phyloP scores from a whole-genome alignment of 2,797 vertebrate species.

The Tenualosa thibaudeaui region DNA sequence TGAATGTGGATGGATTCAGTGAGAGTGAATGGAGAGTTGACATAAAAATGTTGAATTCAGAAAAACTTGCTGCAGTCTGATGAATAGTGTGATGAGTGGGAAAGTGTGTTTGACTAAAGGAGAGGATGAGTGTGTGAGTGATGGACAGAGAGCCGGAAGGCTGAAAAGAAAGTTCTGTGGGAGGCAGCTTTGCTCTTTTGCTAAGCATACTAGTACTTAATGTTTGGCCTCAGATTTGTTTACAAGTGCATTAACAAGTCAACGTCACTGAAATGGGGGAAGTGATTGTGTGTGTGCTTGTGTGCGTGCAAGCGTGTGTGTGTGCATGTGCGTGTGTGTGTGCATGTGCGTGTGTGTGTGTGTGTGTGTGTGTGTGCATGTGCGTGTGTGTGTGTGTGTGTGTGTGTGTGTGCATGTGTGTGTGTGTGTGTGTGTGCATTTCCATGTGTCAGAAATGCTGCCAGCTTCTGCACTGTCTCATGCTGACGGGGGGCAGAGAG shows the following conservation, averaged over 20 bases:
- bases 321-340: no score
- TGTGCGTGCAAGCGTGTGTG: background rate
- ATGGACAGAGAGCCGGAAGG: background rate
- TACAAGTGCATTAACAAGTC: slow-evolving; percentile 24
- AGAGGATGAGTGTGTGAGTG: background rate
- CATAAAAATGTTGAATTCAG: background rate
- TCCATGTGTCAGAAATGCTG: background rate
- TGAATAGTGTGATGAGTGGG: no score
- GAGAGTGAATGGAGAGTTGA: background rate
- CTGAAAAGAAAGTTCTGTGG: background rate
- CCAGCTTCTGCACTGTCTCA: slow-evolving; percentile 5
- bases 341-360: background rate
- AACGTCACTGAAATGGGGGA: background rate
- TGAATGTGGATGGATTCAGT: no score
- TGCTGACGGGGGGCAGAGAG: background rate
- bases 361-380: background rate
- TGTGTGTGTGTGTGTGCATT: background rate
- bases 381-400: background rate
- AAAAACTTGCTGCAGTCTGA: no score
- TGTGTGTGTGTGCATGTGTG: background rate
- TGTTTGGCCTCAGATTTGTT: slow-evolving; percentile 19
- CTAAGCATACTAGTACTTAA: background rate
- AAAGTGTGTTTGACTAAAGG: background rate
- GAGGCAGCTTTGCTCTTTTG: slow-evolving; percentile 45
- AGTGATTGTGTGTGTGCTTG: background rate